Evolutionary conservation across 37 sponge, comb jelly and placozoan genomes (phyloP), one percentile per base, ranked within the genome.

Genomic region (Eunapius fragilis): DNA sequence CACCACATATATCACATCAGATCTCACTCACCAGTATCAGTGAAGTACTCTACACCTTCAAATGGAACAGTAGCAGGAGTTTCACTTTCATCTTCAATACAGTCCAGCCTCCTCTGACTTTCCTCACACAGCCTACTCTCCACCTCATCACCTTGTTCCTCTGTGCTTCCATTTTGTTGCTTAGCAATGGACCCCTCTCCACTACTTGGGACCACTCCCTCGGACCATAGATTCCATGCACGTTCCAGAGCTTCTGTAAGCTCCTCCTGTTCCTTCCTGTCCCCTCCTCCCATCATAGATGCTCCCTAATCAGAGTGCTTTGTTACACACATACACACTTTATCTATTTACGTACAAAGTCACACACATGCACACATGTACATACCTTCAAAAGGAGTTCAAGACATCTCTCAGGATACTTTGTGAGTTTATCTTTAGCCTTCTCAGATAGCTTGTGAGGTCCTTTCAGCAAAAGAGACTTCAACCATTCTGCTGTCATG

Each of bases 401-500:
- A 31, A 80, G 80, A 69, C 68, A 80, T 9, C 28, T 11, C 9
- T 80, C 67, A 19, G 80, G 31, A 34, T 80, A 22, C 6, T 26
- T 48, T 3, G 13, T 67, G 22, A 80, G 28, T 23, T 27, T 67
- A 31, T 24, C 38, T 25, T 38, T 31, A 31, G 68, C 67, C 22
- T 25, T 36, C 3, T 80, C 2, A 24, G 68, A 38, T 0, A 32
- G 68, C 12, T 75, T 31, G 6, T 33, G 2, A 34, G 75, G 75
- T 0, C 35, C 32, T 37, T 78, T n/a, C 23, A 80, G 33, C 23
- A 80, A 26, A 32, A 80, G 68, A 10, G 48, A 47, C 68, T 58
- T n/a, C 68, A 80, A 69, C 80, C 80, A 80, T 31, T 67, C 67
- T 22, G 9, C 32, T 30, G 80, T 67, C 32, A 80, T 50, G 33